These are phyloP conservation scores for Phocides pigmalion DNA, from an alignment of 1,140 invertebrate genomes.

Conservation along the genomic window DNA sequence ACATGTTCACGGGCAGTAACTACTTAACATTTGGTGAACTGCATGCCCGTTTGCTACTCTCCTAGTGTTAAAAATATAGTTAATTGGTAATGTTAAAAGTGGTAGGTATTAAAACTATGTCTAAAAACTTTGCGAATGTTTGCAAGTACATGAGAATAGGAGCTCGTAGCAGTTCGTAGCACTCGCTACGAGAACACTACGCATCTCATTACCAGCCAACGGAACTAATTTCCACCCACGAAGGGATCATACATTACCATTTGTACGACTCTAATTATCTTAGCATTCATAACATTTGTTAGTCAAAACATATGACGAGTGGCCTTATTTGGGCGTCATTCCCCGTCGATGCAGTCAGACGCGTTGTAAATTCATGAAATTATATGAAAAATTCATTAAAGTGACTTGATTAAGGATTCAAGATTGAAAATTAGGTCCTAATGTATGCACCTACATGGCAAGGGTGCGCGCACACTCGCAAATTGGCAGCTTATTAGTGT, in stretches of 20 bases:
- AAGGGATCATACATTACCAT: conserved; percentile 15
- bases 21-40: too few relatives aligned
- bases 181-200: neutral
- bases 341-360: conserved; percentile 14
- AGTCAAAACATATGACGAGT: conserved; percentile 29
- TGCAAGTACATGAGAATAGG: neutral
- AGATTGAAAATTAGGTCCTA: conserved; percentile 43
- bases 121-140: too few relatives aligned
- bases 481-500: conserved; percentile 37
- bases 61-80: too few relatives aligned
- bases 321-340: conserved; percentile 31
- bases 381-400: conserved; percentile 43
- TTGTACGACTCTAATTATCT: conserved; percentile 19
- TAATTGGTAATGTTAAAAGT: too few relatives aligned
- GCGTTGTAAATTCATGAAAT: conserved; percentile 28
- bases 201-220: neutral
- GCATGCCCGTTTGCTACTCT: too few relatives aligned
- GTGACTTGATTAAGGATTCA: conserved; percentile 35
- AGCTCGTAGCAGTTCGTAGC: conserved; percentile 13
- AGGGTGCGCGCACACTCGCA: conserved; percentile 39
- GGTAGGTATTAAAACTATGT: too few relatives aligned
- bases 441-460: conserved; percentile 45
- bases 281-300: conserved; percentile 20
- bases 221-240: conserved; percentile 7
- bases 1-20: too few relatives aligned